Conservation (phyloP, 2,113 vertebrate species). For the Anhinga anhinga region DNA sequence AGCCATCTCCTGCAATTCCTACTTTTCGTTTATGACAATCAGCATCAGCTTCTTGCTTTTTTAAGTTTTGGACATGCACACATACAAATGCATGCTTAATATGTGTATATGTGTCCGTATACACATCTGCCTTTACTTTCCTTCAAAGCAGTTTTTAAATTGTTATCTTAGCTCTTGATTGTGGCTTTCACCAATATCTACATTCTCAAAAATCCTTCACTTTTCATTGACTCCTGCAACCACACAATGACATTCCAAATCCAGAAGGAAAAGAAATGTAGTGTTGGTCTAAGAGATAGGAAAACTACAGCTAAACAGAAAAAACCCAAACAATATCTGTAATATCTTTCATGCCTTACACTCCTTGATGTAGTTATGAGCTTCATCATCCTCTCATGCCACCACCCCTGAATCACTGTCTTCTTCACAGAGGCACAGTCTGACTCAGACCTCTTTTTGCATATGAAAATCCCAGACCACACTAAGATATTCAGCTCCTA, state of each 20-base stretch:
- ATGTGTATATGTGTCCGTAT: accelerated
- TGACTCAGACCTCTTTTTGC: background rate
- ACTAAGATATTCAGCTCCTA: background rate
- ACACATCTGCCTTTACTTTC: background rate
- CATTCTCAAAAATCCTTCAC: background rate
- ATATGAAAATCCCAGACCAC: background rate
- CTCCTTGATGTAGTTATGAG: background rate
- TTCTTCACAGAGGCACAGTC: background rate
- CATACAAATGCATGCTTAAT: background rate
- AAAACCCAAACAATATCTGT: accelerated
- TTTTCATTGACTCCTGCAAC: background rate
- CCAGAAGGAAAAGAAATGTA: background rate
- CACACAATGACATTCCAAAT: background rate
- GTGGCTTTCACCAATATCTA: background rate
- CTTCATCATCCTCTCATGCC: background rate
- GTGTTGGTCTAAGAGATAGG: background rate
- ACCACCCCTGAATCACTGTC: background rate
- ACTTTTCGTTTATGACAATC: background rate
- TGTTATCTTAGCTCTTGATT: background rate
- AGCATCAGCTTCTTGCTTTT: background rate
- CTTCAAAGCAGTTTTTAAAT: background rate
- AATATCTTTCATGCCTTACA: background rate
- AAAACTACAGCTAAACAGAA: background rate
- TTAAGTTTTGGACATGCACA: background rate
- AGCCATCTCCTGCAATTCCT: background rate